These are phyloP conservation scores for Nasonia vitripennis DNA, from an alignment of 1,140 invertebrate genomes.

Conservation along the genomic window DNA sequence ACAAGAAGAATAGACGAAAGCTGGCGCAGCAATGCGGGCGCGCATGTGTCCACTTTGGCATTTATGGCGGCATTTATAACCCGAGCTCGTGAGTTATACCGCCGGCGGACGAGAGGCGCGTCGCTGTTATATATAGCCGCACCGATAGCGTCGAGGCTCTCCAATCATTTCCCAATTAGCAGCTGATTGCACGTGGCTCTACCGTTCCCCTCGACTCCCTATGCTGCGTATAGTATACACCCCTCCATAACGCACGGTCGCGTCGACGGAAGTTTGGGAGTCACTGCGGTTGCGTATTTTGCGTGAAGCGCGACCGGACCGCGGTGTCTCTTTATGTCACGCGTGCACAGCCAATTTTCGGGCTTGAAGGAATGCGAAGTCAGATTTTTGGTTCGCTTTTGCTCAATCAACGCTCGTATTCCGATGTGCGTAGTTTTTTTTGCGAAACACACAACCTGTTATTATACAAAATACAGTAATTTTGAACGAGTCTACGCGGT, in stretches of 20 bases:
- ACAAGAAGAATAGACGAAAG: neutral
- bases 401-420: no score
- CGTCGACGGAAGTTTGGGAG: neutral
- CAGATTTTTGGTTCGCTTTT: no score
- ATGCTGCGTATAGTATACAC: neutral
- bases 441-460: no score
- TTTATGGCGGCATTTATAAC: slow-evolving; percentile 62
- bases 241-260: neutral
- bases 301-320: neutral
- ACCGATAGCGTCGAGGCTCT: slow-evolving; percentile 53
- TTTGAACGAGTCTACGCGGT: no score
- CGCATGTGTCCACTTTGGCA: slow-evolving; percentile 55
- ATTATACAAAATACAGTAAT: no score
- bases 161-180: slow-evolving; percentile 72
- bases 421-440: no score
- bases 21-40: slow-evolving; percentile 22
- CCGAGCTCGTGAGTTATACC: slow-evolving; percentile 37
- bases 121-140: slow-evolving; percentile 35
- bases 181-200: slow-evolving; percentile 65
- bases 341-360: neutral
- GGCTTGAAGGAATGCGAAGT: neutral
- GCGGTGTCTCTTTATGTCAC: neutral
- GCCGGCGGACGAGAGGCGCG: neutral
- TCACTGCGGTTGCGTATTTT: neutral
- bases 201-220: neutral